Evolutionary conservation across 1,140 invertebrate species (phyloP).

Genomic region (Arion vulgaris): DNA sequence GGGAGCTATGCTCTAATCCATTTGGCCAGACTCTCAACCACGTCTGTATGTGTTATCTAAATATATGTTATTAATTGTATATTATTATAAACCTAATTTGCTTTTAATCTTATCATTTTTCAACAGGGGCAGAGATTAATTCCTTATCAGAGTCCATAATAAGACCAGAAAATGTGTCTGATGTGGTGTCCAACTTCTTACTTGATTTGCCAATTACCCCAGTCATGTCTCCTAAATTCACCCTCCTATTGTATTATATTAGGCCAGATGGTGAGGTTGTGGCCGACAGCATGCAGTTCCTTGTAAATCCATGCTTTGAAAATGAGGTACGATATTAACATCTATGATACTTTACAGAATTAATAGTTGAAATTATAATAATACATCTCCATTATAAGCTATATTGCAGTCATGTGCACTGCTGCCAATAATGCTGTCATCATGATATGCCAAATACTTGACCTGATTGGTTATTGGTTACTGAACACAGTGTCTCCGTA

Average conservation of each 20-base stretch:
- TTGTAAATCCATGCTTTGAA: conserved; percentile 76
- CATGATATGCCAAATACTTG: too few species aligned
- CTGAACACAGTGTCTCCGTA: too few species aligned
- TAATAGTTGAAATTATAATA: too few species aligned
- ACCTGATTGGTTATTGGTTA: too few species aligned
- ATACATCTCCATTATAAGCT: not conserved
- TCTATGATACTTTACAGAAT: too few species aligned
- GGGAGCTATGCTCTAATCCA: too few species aligned
- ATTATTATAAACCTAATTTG: not conserved
- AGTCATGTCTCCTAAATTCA: conserved; percentile 56
- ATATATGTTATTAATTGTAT: not conserved
- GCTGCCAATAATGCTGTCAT: too few species aligned
- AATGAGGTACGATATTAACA: conserved; percentile 76
- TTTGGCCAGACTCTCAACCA: too few species aligned
- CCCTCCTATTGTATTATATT: conserved; percentile 83
- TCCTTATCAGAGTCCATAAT: conserved; percentile 35
- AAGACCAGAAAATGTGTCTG: conserved; percentile 19
- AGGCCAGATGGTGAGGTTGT: conserved; percentile 82
- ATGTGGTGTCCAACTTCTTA: conserved; percentile 45
- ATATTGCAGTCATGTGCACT: not conserved
- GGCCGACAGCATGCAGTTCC: conserved; percentile 74
- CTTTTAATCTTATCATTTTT: too few species aligned
- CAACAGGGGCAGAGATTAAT: not conserved
- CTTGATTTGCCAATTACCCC: conserved; percentile 55
- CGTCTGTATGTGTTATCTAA: too few species aligned